A percentile compares a stretch with the other conserved stretches of the same genome.
Conservation (phyloP, 2,888 invertebrate genomes). For the Coecobrya sp. region DNA sequence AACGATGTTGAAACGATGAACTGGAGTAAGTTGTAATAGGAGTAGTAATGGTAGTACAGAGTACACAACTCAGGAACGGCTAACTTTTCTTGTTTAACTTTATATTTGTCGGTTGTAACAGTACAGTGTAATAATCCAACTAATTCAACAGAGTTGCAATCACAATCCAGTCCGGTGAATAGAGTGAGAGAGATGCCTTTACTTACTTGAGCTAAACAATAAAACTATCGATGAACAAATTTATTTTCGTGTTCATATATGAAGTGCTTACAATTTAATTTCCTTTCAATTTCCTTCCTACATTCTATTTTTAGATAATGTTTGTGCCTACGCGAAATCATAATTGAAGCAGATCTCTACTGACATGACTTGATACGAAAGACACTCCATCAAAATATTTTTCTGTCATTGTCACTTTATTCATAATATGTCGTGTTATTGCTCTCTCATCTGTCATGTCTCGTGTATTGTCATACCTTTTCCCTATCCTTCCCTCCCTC, state of each 20-base stretch:
- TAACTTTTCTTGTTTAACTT: slow-evolving; percentile 44
- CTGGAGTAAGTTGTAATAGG: neutral
- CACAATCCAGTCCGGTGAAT: neutral
- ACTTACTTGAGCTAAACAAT: neutral
- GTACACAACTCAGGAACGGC: neutral
- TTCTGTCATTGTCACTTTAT: slow-evolving; percentile 30
- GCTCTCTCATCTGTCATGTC: slow-evolving; percentile 44
- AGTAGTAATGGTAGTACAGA: neutral
- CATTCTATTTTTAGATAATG: neutral
- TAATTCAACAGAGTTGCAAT: neutral
- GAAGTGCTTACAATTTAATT: neutral
- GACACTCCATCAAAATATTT: neutral
- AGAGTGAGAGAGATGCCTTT: neutral
- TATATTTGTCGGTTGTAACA: neutral
- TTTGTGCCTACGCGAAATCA: neutral
- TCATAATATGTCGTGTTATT: slow-evolving; percentile 40
- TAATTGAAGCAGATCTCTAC: neutral
- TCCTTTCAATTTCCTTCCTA: neutral
- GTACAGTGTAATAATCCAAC: slow-evolving; percentile 11
- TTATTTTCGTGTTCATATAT: neutral
- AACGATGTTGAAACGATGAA: slow-evolving; percentile 41
- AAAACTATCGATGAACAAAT: neutral
- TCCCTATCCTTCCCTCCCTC: neutral
- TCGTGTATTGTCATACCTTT: neutral
- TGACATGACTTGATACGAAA: neutral